Conservation (phyloP, 2,888 invertebrate genomes). For the Dynastes hyllus region DNA sequence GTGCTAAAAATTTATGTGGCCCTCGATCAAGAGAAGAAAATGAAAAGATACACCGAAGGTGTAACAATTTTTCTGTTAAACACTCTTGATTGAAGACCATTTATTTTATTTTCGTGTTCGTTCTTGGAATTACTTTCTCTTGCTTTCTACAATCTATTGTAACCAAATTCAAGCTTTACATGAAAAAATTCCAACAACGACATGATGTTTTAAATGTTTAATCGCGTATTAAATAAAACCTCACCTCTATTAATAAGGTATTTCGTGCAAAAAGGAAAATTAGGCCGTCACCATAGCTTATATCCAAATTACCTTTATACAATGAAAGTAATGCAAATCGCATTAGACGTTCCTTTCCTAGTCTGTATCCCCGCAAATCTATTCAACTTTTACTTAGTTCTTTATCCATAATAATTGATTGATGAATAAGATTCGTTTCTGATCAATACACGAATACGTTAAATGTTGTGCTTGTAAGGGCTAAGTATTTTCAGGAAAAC, state of each 20-base stretch:
- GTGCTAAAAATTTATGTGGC: background rate
- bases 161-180: no score
- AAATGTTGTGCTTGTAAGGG: background rate
- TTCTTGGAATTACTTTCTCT: no score
- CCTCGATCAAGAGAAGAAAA: background rate
- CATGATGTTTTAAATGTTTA: no score
- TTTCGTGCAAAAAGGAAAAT: background rate
- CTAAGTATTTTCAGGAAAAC: background rate
- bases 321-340: background rate
- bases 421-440: conserved; percentile 24
- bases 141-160: no score
- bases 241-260: background rate
- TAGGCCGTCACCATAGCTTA: conserved; percentile 29
- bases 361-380: background rate
- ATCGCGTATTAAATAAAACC: no score
- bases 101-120: no score
- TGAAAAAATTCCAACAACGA: no score
- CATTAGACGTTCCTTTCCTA: background rate
- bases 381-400: background rate
- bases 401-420: background rate
- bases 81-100: no score
- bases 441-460: conserved; percentile 8
- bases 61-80: no score
- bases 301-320: conserved; percentile 20
- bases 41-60: no score